Evolutionary conservation across 1,140 invertebrate genomes (phyloP).

Genomic region (Drosophila sechellia): DNA sequence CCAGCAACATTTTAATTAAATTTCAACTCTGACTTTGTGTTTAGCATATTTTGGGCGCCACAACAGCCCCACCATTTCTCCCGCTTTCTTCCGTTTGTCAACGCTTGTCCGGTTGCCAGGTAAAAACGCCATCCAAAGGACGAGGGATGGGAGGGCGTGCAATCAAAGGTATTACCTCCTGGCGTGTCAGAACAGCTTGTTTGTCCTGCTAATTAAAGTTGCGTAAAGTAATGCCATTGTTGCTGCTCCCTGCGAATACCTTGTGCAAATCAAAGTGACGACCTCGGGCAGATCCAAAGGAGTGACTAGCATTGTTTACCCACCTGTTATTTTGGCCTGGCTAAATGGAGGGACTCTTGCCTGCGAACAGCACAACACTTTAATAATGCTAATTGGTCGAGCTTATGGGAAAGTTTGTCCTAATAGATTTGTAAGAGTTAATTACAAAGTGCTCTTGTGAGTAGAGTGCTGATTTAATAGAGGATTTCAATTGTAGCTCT

Average conservation of each 20-base stretch:
- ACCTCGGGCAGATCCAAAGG: slow-evolving; percentile 4
- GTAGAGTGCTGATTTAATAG: neutral
- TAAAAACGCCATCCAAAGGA: slow-evolving; percentile 16
- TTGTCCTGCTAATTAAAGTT: slow-evolving; percentile 77
- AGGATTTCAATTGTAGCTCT: neutral
- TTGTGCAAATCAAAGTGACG: slow-evolving; percentile 73
- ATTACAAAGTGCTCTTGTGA: slow-evolving; percentile 18
- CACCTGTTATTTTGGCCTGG: slow-evolving; percentile 5
- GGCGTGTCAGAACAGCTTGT: slow-evolving; percentile 46
- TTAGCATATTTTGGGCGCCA: slow-evolving; percentile 31
- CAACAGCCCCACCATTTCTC: neutral
- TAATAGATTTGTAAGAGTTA: slow-evolving; percentile 33
- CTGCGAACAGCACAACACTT: slow-evolving; percentile 12
- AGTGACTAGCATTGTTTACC: slow-evolving; percentile 31
- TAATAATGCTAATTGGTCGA: slow-evolving; percentile 73
- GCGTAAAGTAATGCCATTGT: slow-evolving; percentile 63
- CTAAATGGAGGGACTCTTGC: neutral
- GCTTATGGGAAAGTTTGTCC: slow-evolving; percentile 2
- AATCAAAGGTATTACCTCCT: slow-evolving; percentile 11
- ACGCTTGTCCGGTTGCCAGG: slow-evolving; percentile 22
- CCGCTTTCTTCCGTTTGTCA: neutral
- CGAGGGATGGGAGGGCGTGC: neutral
- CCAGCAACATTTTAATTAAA: slow-evolving; percentile 73
- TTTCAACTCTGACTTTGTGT: slow-evolving; percentile 27
- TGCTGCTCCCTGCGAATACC: slow-evolving; percentile 62